Base-by-base conservation (phyloP, 2,113 vertebrate species). In the Eptatretus burgeri region DNA sequence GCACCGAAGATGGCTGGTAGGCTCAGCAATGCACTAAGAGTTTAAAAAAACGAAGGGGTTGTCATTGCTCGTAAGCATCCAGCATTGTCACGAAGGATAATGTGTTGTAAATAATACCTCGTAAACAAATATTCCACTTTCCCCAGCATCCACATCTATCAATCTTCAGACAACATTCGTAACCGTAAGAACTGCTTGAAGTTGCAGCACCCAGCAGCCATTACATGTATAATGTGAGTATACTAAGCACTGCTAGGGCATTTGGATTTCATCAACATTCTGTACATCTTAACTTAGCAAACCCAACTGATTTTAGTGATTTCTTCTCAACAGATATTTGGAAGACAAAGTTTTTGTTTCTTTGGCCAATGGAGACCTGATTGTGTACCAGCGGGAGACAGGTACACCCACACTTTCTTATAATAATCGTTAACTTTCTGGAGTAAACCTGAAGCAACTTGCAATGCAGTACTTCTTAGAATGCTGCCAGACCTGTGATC, bases 181-280 rank as follows among this genome's bases (percentile, higher is more conserved):
- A 95, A 95, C 69, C 75, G 91, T 65, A 94, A 93, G 73, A 98
- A 98, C 79, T 95, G 91, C 76, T 81, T 95, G 87, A 98, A 95
- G 76, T 91, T 95, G 77, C 91, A 95, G 41, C 89, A 98, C 2
- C 65, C 80, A 0, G 86, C 91, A 0, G 78, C 91, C 0, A 83
- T 94, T 68, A 82, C 86, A 68, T 91, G 84, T 69, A 79, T 95
- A 66, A 68, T 93, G 91, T 95, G 73, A 83, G 87, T 74, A 17
- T n/a, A 41, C 27, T 41, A 41, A 41, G 27, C 27, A 41, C 27
- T 41, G 3, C 27, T 7, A 41, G 27, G 27, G 27, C 7, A 5
- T 41, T 41, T 3, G 27, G 27, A 41, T 41, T 7, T 41, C 27
- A 41, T 41, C 27, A 5, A 41, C 27, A 41, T 41, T 41, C 27